Conservation (phyloP, 30 jellyfish, hydroid and myxozoan species). For the Morbakka virulenta region DNA sequence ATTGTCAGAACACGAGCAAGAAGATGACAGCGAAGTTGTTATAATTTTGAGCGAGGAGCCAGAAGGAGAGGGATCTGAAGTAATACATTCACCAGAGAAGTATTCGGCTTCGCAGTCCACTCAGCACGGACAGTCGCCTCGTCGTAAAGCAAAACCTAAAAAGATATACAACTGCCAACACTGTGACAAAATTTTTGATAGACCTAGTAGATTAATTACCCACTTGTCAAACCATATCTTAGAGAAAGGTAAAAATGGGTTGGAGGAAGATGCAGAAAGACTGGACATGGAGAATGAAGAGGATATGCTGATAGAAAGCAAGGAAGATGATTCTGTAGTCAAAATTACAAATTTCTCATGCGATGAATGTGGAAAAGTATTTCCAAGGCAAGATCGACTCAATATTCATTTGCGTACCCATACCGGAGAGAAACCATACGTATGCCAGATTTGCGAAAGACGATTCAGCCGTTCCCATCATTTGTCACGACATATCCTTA, state of each 20-base stretch:
- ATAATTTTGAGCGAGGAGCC: neutral
- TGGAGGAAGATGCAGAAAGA: neutral
- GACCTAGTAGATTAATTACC: neutral
- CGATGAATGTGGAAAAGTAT: neutral
- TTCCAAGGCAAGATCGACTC: neutral
- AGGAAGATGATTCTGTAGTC: neutral
- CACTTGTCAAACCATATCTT: neutral
- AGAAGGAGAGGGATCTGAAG: neutral
- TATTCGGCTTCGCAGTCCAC: neutral
- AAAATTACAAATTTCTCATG: neutral
- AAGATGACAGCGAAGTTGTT: neutral
- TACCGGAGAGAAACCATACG: conserved; percentile 1
- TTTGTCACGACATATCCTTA: neutral
- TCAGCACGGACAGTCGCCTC: neutral
- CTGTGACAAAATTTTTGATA: neutral
- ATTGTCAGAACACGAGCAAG: neutral
- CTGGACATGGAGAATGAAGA: neutral
- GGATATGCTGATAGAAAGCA: neutral
- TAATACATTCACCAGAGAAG: neutral
- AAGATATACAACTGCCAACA: neutral
- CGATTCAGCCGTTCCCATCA: neutral
- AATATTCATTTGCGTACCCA: neutral
- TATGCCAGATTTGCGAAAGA: neutral
- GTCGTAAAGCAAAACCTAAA: neutral
- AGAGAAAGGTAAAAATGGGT: neutral